Base-by-base conservation (phyloP, 2,797 vertebrate genomes). In the Xyrichtys novacula region DNA sequence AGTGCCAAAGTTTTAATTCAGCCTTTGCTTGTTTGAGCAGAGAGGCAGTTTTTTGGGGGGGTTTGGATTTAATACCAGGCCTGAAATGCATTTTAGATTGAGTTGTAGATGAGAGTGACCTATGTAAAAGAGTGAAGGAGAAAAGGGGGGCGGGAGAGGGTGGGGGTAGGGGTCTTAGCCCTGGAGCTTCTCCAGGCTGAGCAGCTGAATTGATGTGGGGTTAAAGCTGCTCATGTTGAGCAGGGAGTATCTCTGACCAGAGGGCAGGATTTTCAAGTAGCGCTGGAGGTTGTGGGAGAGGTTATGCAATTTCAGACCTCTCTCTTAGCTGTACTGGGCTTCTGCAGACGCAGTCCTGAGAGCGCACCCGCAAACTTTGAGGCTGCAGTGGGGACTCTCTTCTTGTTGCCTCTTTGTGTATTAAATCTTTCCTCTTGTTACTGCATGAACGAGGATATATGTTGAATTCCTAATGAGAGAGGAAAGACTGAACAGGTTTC, bases 251-350 rank as follows among this genome's bases (percentile, higher is more conserved):
- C 67, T 61, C 42, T 74, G 75, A 68, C 75, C 76, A 61, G 53
- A 74, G 64, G 87, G 67, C 65, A 79, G 76, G 76, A 74, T 82
- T 80, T 74, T 74, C 48, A 42, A 62, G 46, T 12, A 23, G 54
- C 10, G 22, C 62, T 55, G 71, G 25, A 77, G 80, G 75, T 78
- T 85, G 64, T 73, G 67, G 54, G 72, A 86, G 77, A 85, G 80
- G 76, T 76, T 64, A 83, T 73, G 65, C 71, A 71, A 31, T 69
- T 44, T 53, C 34, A 71, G 40, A 31, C 34, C 15, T 0, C 34
- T 16, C 40, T 44, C 64, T 63, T 60, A 36, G 43, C 40, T 49
- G 34, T 40, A 26, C 34, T 65, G 50, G 29, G 54, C 20, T 63
- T 66, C 53, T 42, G 1, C 31, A 56, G 26, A 62, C 43, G 25